phyloP scores from a whole-genome alignment of 1,140 invertebrate genomes.

The Sitophilus oryzae region DNA sequence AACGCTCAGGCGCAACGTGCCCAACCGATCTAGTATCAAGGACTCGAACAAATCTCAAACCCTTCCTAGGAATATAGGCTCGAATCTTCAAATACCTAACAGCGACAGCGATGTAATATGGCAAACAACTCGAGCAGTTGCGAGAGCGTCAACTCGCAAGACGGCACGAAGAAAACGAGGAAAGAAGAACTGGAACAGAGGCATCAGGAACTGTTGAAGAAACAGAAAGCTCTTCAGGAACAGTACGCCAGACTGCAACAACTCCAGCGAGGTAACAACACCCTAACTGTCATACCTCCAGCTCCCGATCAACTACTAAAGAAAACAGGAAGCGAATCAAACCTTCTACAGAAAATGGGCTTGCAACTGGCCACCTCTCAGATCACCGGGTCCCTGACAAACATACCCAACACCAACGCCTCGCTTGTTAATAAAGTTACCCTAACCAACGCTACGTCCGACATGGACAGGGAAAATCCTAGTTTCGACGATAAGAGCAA shows the following conservation, averaged over 20 bases:
- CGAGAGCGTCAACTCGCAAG: slow-evolving; percentile 73
- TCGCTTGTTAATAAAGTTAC: slow-evolving; percentile 34
- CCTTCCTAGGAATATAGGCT: slow-evolving; percentile 42
- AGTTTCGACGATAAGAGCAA: slow-evolving; percentile 38
- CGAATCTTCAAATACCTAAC: slow-evolving; percentile 39
- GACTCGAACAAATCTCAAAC: slow-evolving; percentile 41
- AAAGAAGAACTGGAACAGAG: slow-evolving; percentile 75
- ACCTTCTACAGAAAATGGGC: slow-evolving; percentile 78
- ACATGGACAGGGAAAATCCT: slow-evolving; percentile 32
- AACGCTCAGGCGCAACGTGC: slow-evolving; percentile 39
- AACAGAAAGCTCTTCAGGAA: slow-evolving; percentile 80
- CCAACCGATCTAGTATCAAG: slow-evolving; percentile 40
- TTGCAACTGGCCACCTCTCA: slow-evolving; percentile 56
- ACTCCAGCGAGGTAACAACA: slow-evolving; percentile 68
- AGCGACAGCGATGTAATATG: slow-evolving; percentile 39
- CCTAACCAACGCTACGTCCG: slow-evolving; percentile 26
- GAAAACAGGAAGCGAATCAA: slow-evolving; percentile 85
- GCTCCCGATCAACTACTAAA: slow-evolving; percentile 63
- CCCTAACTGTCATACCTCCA: slow-evolving; percentile 52
- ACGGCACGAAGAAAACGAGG: slow-evolving; percentile 54
- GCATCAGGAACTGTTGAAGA: slow-evolving; percentile 78
- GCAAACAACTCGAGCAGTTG: slow-evolving; percentile 61
- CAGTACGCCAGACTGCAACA: slow-evolving; percentile 82
- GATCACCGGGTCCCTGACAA: slow-evolving; percentile 58
- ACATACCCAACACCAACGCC: slow-evolving; percentile 46